phyloP scores from a whole-genome alignment of 2,888 invertebrate genomes.

The Pasiphila rectangulata region DNA sequence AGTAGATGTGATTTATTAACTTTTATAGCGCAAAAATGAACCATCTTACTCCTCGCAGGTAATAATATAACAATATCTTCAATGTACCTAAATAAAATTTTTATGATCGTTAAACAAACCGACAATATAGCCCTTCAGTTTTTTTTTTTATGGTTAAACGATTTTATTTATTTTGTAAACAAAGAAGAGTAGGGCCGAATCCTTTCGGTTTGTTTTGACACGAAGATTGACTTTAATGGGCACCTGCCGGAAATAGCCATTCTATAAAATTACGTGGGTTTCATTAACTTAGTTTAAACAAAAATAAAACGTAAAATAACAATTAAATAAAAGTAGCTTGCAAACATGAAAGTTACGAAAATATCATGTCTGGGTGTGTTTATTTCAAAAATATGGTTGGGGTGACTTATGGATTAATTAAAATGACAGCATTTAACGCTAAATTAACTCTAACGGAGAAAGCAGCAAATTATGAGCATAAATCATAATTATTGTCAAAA shows the following conservation, averaged over 20 bases:
- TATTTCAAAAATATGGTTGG: slow-evolving; percentile 2
- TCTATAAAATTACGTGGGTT: not conserved
- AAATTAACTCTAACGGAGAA: slow-evolving; percentile 29
- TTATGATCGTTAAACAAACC: too few species aligned
- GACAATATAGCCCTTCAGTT: too few species aligned
- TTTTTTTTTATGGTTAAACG: too few species aligned
- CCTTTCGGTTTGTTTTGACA: not conserved
- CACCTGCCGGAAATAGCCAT: not conserved
- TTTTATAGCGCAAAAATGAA: too few species aligned
- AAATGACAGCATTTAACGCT: slow-evolving; percentile 21
- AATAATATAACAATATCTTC: too few species aligned
- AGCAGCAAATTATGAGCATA: slow-evolving; percentile 37
- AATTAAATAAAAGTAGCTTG: not conserved
- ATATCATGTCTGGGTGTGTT: slow-evolving; percentile 4
- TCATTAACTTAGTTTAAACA: not conserved
- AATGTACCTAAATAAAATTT: too few species aligned
- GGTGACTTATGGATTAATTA: slow-evolving; percentile 16
- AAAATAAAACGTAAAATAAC: not conserved
- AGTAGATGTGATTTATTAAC: too few species aligned
- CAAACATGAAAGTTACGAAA: not conserved
- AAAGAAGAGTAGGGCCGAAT: not conserved
- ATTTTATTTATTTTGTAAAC: slow-evolving; percentile 1
- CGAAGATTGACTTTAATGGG: not conserved
- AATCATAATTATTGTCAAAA: slow-evolving; percentile 43
- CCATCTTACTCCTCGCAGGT: too few species aligned